These are phyloP conservation scores for Nibea albiflora DNA, from an alignment of 2,113 vertebrate species.

Conservation along the genomic window DNA sequence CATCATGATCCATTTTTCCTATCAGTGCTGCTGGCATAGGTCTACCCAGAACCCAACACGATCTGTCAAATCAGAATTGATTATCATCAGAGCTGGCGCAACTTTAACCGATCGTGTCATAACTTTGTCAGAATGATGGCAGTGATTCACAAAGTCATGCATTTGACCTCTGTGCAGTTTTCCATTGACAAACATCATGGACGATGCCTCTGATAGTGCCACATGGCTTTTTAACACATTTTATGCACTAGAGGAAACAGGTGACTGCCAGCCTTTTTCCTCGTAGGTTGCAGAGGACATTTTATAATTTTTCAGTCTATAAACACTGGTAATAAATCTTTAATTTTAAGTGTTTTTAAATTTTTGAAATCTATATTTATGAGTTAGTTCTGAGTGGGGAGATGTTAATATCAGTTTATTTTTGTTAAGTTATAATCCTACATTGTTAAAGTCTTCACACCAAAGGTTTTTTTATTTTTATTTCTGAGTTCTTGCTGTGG, in stretches of 20 bases:
- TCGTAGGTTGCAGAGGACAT: conserved; percentile 40
- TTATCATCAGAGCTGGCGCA: conserved; percentile 21
- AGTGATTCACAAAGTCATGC: conserved; percentile 7
- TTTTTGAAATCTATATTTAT: conserved; percentile 71
- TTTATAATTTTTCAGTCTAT: conserved; percentile 63
- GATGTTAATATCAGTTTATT: conserved; percentile 62
- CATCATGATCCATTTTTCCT: conserved; percentile 7
- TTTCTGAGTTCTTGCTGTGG: conserved; percentile 64
- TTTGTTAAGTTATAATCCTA: conserved; percentile 62
- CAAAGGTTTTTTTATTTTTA: conserved; percentile 49
- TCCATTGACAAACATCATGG: conserved; percentile 43
- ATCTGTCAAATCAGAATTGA: conserved; percentile 5
- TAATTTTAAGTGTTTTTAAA: conserved; percentile 57
- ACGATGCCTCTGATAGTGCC: conserved; percentile 26
- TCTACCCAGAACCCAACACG: background rate
- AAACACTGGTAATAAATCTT: conserved; percentile 75
- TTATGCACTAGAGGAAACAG: conserved; percentile 55
- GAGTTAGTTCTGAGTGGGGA: conserved; percentile 57
- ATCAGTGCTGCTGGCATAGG: background rate
- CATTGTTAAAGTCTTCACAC: conserved; percentile 54
- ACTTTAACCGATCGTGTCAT: conserved; percentile 37
- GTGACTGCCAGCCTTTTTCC: conserved; percentile 48
- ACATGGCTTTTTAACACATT: conserved; percentile 60
- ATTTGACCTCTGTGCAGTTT: conserved; percentile 25
- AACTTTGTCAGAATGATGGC: conserved; percentile 12